Percentiles rank a stretch among this genome's conserved stretches.
phyloP scores from a whole-genome alignment of 2,888 invertebrate species.

The Protophormia terraenovae region DNA sequence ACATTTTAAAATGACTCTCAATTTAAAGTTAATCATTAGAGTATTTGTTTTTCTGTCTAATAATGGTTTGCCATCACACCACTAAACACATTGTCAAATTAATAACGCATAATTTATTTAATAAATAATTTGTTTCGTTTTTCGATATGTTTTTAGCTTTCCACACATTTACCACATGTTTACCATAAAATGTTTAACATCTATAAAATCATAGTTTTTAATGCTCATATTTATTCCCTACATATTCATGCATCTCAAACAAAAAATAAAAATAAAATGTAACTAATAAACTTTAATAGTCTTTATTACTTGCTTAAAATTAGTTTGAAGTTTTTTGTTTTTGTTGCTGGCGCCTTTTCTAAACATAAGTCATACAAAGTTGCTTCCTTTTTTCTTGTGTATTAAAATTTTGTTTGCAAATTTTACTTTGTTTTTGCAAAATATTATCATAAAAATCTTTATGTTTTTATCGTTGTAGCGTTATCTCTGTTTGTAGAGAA shows the following conservation, averaged over 20 bases:
- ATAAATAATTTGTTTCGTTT: slow-evolving; percentile 39
- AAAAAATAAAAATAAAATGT: neutral
- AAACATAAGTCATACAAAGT: slow-evolving; percentile 47
- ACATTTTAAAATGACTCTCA: slow-evolving; percentile 38
- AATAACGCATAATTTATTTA: slow-evolving; percentile 48
- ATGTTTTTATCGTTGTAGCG: slow-evolving; percentile 24
- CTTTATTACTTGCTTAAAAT: neutral
- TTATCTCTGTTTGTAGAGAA: neutral
- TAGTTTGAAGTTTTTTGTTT: neutral
- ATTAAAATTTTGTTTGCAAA: neutral
- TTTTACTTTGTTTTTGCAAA: neutral
- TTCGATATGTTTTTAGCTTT: slow-evolving; percentile 35
- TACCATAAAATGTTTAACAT: slow-evolving; percentile 30
- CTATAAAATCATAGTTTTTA: slow-evolving; percentile 31
- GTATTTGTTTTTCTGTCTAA: neutral
- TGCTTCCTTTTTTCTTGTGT: neutral
- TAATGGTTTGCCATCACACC: slow-evolving; percentile 20
- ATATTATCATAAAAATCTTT: slow-evolving; percentile 61
- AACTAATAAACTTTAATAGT: slow-evolving; percentile 45
- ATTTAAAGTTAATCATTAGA: slow-evolving; percentile 44
- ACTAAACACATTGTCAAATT: slow-evolving; percentile 42
- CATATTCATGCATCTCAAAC: neutral
- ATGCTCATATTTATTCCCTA: neutral
- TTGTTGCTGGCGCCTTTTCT: slow-evolving; percentile 62
- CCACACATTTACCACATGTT: slow-evolving; percentile 49